Conservation (phyloP, 2,797 vertebrate genomes). For the Alca torda region DNA sequence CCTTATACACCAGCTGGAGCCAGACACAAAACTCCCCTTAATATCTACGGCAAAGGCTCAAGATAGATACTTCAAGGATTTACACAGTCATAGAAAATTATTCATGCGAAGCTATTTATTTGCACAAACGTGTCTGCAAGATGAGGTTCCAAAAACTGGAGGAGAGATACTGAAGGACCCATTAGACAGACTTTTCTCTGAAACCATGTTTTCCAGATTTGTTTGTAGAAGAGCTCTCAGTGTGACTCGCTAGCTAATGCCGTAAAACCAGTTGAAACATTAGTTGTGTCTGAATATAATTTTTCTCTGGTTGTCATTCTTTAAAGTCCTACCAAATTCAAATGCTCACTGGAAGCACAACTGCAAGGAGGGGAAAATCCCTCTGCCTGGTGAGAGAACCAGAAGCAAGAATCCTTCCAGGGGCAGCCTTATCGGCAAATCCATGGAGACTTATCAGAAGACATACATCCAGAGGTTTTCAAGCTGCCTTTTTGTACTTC, state of each 20-base stretch:
- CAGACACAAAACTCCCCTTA: neutral
- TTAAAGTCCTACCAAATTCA: slow-evolving; percentile 15
- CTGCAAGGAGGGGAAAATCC: neutral
- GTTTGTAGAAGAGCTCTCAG: neutral
- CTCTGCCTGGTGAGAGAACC: neutral
- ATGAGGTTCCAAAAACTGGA: neutral
- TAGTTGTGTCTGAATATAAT: neutral
- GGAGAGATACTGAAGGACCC: neutral
- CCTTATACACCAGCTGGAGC: neutral
- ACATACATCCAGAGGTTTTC: slow-evolving; percentile 46
- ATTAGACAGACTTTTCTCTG: neutral
- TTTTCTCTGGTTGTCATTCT: neutral
- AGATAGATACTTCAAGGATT: neutral
- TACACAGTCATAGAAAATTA: neutral
- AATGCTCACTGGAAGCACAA: neutral
- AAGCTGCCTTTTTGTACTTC: slow-evolving; percentile 48
- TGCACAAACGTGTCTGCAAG: neutral
- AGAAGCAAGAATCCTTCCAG: slow-evolving; percentile 37
- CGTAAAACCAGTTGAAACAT: neutral
- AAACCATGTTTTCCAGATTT: neutral
- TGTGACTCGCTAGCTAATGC: neutral
- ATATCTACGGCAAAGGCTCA: neutral
- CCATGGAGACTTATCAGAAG: slow-evolving; percentile 42
- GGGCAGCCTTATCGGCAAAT: slow-evolving; percentile 46
- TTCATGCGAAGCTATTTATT: neutral